These are phyloP conservation scores for Metopia argyrocephala DNA, from an alignment of 2,888 invertebrate species.

Conservation along the genomic window DNA sequence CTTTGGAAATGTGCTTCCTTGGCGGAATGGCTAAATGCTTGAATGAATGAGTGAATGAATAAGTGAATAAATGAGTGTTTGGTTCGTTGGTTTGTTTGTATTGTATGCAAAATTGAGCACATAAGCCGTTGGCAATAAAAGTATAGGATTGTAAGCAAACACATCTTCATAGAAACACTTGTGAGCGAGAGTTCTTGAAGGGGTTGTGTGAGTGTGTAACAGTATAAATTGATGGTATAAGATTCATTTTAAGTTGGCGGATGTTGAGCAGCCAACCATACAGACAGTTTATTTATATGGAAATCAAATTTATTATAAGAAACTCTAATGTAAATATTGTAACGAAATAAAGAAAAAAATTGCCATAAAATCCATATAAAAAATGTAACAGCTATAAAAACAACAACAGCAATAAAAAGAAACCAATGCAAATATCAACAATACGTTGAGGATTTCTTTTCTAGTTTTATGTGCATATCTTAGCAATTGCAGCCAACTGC, in stretches of 20 bases:
- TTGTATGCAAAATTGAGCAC: conserved; percentile 55
- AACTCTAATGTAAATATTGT: conserved; percentile 54
- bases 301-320: conserved; percentile 64
- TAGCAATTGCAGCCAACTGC: conserved; percentile 5
- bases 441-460: not conserved
- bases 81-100: conserved; percentile 47
- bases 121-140: conserved; percentile 59
- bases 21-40: conserved; percentile 7
- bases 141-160: conserved; percentile 35
- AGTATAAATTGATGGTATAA: conserved; percentile 28
- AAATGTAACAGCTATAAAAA: not conserved
- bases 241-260: conserved; percentile 61
- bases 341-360: conserved; percentile 3
- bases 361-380: too few species aligned
- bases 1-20: not conserved
- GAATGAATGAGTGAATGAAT: conserved; percentile 1
- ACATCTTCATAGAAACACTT: not conserved
- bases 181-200: not conserved
- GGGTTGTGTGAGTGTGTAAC: not conserved
- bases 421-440: conserved; percentile 10
- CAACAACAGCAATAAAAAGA: not conserved
- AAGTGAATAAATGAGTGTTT: conserved; percentile 12
- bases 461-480: not conserved
- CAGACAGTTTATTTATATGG: conserved; percentile 62
- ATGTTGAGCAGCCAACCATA: conserved; percentile 62